Percentiles rank a stretch among this genome's conserved stretches.
phyloP scores from a whole-genome alignment of 2,797 vertebrate species.

The Clarias laeviceps region DNA sequence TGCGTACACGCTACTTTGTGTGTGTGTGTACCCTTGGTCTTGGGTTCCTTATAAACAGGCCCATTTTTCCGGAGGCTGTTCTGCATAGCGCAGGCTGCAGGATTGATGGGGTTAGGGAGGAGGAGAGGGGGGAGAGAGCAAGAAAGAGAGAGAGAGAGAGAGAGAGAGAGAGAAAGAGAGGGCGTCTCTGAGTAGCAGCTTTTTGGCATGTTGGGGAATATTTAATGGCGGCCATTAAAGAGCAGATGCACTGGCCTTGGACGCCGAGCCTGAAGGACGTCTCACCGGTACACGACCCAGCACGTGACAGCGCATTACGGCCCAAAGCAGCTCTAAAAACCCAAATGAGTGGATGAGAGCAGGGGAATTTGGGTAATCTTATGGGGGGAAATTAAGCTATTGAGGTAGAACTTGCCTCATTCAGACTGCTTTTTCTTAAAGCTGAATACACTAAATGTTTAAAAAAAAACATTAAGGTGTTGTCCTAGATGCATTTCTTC shows the following conservation, averaged over 20 bases:
- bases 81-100: conserved; percentile 33
- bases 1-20: conserved; percentile 6
- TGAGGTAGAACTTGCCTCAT: neutral
- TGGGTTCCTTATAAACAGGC: conserved; percentile 48
- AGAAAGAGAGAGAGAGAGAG: neutral
- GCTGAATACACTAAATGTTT: neutral
- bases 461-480: neutral
- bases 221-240: conserved; percentile 63
- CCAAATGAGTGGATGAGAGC: conserved; percentile 5
- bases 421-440: neutral
- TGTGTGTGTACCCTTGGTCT: conserved; percentile 38
- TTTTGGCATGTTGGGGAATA: conserved; percentile 57
- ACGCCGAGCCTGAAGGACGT: conserved; percentile 63
- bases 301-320: conserved; percentile 30
- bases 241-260: conserved; percentile 62
- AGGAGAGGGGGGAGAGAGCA: conserved; percentile 11
- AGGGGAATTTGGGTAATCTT: conserved; percentile 2
- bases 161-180: neutral
- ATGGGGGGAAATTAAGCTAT: neutral
- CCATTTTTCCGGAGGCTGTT: conserved; percentile 48
- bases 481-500: neutral
- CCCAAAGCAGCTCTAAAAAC: conserved; percentile 34
- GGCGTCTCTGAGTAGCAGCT: conserved; percentile 43
- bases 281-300: conserved; percentile 56
- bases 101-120: conserved; percentile 57